Evolutionary conservation across 2,888 invertebrate genomes (phyloP), one percentile per base, ranked within the genome.

Genomic region (Minunthozetes semirufus): DNA sequence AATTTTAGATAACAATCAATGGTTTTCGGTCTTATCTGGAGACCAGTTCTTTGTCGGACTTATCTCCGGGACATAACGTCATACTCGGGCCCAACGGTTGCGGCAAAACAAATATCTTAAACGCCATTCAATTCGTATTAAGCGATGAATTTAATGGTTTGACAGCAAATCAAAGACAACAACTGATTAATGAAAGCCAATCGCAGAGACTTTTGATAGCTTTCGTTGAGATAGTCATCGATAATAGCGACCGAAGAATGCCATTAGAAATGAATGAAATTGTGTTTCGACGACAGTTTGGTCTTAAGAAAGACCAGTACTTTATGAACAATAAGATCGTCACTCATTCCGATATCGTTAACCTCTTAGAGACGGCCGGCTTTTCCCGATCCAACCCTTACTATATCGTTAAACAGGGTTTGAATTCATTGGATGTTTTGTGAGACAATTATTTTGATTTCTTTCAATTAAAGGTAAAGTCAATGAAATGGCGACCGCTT

Each of bases 331-430:
- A 96, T 83, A 99, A 98, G 84, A 93, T 94, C 82, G 98, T 98
- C 25, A 95, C 98, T 83, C 82, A 83, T 83, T 83, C 70, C 25
- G 75, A 75, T 75, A 72, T 78, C 17, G 76, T 78, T 74, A 77
- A 77, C 50, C 74, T 77, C 22, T 73, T 72, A n/a, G 99, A 99
- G 85, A 97, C 98, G 77, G 99, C 99, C 59, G 99, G 99, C 0
- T 93, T 99, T 82, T 99, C 98, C 0, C 90, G 98, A 80, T 98
- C 97, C 13, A 99, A 99, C 85, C 99, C 99, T 0, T 99, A 99
- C 83, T 99, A 99, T 81, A 99, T 99, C 82, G 99, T 99, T 0
- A 99, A 99, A 84, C 99, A 99, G 83, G 99, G n/a, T n/a, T n/a
- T n/a, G n/a, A n/a, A n/a, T n/a, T n/a, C n/a, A n/a, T n/a, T n/a